Percentiles rank a stretch among this genome's conserved stretches.
Conservation (phyloP, 1,140 invertebrate species). For the Macrocentrus cingulum region DNA sequence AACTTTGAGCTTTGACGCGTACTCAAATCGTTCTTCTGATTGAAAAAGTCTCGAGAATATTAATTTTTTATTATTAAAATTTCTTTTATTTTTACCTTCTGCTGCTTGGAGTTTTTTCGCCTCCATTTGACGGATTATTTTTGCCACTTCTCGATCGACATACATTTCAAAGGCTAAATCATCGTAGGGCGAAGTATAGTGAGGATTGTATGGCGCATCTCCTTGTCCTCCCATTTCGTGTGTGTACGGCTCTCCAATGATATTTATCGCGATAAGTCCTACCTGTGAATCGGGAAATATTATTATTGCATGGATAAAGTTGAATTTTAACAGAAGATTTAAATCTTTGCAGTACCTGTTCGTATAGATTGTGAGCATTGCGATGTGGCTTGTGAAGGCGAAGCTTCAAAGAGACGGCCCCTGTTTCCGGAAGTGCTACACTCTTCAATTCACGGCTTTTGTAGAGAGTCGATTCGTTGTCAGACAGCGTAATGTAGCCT, state of each 20-base stretch:
- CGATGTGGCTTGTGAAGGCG: constrained; percentile 79
- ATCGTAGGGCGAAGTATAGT: constrained; percentile 83
- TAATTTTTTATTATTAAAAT: too few relatives aligned
- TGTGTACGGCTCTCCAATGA: constrained; percentile 68
- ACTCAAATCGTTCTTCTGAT: constrained; percentile 86
- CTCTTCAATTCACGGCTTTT: constrained; percentile 86
- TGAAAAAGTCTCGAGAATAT: too few relatives aligned
- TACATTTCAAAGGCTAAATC: constrained; percentile 98
- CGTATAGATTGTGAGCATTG: constrained; percentile 73
- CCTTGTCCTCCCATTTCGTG: constrained; percentile 44
- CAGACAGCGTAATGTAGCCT: constrained; percentile 79
- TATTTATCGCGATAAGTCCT: constrained; percentile 73
- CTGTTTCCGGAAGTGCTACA: constrained; percentile 75
- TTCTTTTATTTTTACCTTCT: constrained; percentile 60
- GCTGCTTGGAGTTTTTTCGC: constrained; percentile 84
- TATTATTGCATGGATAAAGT: constrained; percentile 2
- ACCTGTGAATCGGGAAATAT: constrained; percentile 56
- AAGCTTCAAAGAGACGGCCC: constrained; percentile 81
- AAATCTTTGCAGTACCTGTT: constrained; percentile 69
- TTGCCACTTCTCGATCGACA: constrained; percentile 88
- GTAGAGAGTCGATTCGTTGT: constrained; percentile 78
- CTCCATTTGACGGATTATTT: constrained; percentile 85
- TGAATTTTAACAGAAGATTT: constrained; percentile 1
- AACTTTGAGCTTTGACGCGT: constrained; percentile 84
- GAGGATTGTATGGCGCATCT: constrained; percentile 59